Percentiles rank a stretch among this genome's conserved stretches.
Conservation (phyloP, 2,113 vertebrate genomes). For the Paraplagusia blochii region DNA sequence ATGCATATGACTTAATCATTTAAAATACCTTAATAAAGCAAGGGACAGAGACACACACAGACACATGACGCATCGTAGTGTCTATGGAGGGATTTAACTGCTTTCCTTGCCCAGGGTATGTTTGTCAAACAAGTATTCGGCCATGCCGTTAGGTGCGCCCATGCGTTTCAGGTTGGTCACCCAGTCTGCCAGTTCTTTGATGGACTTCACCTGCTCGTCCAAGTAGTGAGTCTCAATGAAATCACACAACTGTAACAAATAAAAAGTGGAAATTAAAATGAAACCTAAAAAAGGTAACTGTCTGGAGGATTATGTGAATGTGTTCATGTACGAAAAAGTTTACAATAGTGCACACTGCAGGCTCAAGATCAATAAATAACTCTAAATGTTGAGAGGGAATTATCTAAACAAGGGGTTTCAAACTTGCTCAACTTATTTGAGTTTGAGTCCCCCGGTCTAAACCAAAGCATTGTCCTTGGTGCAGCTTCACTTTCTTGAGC, state of each 20-base stretch:
- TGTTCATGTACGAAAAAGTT: too few species aligned
- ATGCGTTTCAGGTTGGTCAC: constrained; percentile 92
- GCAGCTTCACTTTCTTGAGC: too few species aligned
- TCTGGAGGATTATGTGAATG: too few species aligned
- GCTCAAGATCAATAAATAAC: too few species aligned
- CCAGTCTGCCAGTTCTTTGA: constrained; percentile 90
- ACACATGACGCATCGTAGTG: constrained; percentile 22
- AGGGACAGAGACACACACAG: constrained; percentile 24
- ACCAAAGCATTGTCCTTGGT: too few species aligned
- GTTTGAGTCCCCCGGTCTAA: too few species aligned
- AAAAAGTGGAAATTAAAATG: neutral
- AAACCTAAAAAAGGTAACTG: neutral
- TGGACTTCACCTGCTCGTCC: constrained; percentile 94
- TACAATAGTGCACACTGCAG: too few species aligned
- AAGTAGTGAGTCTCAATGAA: constrained; percentile 96
- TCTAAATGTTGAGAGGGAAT: too few species aligned
- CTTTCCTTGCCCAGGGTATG: constrained; percentile 85
- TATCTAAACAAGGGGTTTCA: too few species aligned
- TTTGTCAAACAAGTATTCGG: constrained; percentile 97
- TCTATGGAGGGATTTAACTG: constrained; percentile 58
- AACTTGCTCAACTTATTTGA: too few species aligned
- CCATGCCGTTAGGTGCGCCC: constrained; percentile 92
- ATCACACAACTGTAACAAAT: constrained; percentile 83
- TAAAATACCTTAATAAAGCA: constrained; percentile 23
- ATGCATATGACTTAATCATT: constrained; percentile 37